A percentile compares a stretch with the other conserved stretches of the same genome.
phyloP scores from a whole-genome alignment of 1,140 invertebrate genomes.

The Globodera ellingtonae region DNA sequence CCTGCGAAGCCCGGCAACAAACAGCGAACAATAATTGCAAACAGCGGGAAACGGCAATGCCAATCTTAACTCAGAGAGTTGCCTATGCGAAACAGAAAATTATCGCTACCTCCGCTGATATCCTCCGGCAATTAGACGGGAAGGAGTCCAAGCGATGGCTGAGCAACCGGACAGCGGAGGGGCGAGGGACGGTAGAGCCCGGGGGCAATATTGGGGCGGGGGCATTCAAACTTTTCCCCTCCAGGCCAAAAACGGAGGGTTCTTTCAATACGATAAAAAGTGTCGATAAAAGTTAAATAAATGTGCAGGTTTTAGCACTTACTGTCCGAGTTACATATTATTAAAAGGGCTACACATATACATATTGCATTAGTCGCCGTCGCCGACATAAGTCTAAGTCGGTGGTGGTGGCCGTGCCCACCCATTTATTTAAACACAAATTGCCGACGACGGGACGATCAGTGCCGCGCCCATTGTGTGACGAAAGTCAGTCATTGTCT shows the following conservation, averaged over 20 bases:
- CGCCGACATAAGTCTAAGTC: no score
- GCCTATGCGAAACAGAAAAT: neutral
- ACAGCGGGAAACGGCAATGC: neutral
- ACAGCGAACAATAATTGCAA: conserved; percentile 1
- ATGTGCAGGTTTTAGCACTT: no score
- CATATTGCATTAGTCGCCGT: no score
- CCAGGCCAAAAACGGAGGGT: no score
- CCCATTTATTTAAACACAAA: neutral
- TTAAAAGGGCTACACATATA: no score
- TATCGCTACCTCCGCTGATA: neutral
- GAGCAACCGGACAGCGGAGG: no score
- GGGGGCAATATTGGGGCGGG: neutral
- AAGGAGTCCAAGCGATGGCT: no score
- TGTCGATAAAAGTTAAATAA: no score
- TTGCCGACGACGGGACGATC: neutral
- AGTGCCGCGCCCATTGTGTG: no score
- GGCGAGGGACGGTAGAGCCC: neutral
- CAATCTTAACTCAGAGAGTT: neutral
- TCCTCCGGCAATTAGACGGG: neutral
- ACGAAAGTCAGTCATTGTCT: neutral
- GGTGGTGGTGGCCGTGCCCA: neutral
- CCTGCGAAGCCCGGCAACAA: neutral
- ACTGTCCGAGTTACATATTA: no score
- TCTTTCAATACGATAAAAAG: no score
- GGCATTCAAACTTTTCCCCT: neutral